phyloP scores from a whole-genome alignment of 1,140 invertebrate species.

The Mya arenaria region DNA sequence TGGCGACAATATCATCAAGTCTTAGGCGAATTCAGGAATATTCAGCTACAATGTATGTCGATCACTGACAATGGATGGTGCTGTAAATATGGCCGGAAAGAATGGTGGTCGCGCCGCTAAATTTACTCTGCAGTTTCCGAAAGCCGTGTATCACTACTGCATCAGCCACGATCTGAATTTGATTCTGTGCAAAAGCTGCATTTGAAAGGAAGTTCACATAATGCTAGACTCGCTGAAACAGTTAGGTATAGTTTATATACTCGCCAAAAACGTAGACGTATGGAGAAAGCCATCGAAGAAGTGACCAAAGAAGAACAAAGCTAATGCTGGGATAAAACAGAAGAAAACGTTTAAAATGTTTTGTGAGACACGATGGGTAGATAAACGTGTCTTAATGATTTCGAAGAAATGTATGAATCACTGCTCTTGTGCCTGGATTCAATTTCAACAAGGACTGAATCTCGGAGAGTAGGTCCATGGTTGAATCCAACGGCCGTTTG shows the following conservation, averaged over 20 bases:
- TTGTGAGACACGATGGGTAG: slow-evolving; percentile 54
- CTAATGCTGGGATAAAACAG: too few species aligned
- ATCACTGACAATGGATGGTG: slow-evolving; percentile 57
- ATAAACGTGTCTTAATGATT: slow-evolving; percentile 53
- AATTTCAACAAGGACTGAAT: slow-evolving; percentile 16
- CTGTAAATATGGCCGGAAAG: slow-evolving; percentile 59
- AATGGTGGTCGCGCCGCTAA: slow-evolving; percentile 33
- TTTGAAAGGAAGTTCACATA: slow-evolving; percentile 60
- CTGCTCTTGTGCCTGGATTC: slow-evolving; percentile 40
- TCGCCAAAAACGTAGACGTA: slow-evolving; percentile 51
- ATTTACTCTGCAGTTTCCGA: slow-evolving; percentile 32
- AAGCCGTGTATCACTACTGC: slow-evolving; percentile 57
- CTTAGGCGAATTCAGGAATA: too few species aligned
- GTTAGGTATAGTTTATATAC: slow-evolving; percentile 58
- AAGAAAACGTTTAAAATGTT: slow-evolving; percentile 51
- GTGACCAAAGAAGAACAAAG: slow-evolving; percentile 20
- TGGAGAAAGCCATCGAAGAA: slow-evolving; percentile 48
- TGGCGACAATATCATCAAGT: too few species aligned
- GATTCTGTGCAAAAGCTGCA: slow-evolving; percentile 51
- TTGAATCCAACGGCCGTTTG: slow-evolving; percentile 39
- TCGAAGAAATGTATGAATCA: slow-evolving; percentile 50
- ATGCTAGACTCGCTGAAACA: slow-evolving; percentile 54
- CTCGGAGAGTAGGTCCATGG: slow-evolving; percentile 52
- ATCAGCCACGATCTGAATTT: slow-evolving; percentile 58
- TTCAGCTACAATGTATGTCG: slow-evolving; percentile 38